Percentiles rank a stretch among this genome's conserved stretches.
Conservation (phyloP, 2,888 invertebrate species). For the Agrotis ipsilon region DNA sequence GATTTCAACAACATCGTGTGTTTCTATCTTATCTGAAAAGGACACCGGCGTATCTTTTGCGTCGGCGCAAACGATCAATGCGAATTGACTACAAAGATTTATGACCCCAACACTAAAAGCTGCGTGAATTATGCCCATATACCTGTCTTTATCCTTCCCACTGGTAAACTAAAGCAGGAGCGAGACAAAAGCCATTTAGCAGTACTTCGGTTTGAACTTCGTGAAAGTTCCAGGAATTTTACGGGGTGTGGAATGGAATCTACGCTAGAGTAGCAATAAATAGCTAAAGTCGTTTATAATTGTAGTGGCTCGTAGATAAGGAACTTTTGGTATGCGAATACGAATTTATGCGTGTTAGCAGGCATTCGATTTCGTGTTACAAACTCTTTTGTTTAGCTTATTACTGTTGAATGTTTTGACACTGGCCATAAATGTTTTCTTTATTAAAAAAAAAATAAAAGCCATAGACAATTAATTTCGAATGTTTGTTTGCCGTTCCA, state of each 20-base stretch:
- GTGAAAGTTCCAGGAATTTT: slow-evolving; percentile 65
- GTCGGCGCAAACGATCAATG: slow-evolving; percentile 77
- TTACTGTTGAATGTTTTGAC: slow-evolving; percentile 17
- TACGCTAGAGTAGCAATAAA: slow-evolving; percentile 57
- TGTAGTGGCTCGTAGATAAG: slow-evolving; percentile 49
- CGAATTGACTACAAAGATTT: slow-evolving; percentile 83
- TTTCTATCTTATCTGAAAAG: slow-evolving; percentile 61
- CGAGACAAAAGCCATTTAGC: slow-evolving; percentile 59
- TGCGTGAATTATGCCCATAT: slow-evolving; percentile 77
- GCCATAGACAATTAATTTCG: neutral
- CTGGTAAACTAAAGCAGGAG: slow-evolving; percentile 39
- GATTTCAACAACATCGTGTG: slow-evolving; percentile 45
- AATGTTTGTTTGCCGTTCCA: neutral
- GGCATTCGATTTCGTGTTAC: slow-evolving; percentile 23
- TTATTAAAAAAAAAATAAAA: neutral
- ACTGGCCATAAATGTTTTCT: slow-evolving; percentile 1
- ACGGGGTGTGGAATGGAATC: slow-evolving; percentile 58
- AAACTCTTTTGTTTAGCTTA: slow-evolving; percentile 28
- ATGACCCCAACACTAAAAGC: slow-evolving; percentile 80
- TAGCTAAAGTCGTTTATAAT: slow-evolving; percentile 60
- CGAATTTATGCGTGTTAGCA: slow-evolving; percentile 47
- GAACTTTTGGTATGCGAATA: slow-evolving; percentile 48
- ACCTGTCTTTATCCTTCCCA: slow-evolving; percentile 69
- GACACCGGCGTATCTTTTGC: slow-evolving; percentile 76
- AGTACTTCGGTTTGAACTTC: slow-evolving; percentile 60